A percentile compares a stretch with the other conserved stretches of the same genome.
These are phyloP conservation scores for Nemopilema nomurai DNA, from an alignment of 30 jellyfish, hydroid and myxozoan genomes.

Conservation along the genomic window DNA sequence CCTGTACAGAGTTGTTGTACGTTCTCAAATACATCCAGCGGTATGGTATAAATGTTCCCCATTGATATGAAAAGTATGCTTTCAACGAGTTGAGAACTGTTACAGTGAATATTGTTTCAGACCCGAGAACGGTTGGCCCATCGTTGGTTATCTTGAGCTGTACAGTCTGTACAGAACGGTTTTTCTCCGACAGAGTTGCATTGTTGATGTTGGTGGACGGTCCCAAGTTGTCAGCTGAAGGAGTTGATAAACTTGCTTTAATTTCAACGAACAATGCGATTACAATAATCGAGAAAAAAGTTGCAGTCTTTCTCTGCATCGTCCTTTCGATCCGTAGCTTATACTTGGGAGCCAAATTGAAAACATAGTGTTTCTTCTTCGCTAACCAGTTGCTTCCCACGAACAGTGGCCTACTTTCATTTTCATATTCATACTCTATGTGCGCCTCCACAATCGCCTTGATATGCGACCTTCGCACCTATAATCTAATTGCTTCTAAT, in stretches of 20 bases:
- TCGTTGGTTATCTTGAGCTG: conserved; percentile 18
- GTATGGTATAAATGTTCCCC: conserved; percentile 57
- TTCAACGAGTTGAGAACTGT: not conserved
- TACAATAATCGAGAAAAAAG: not conserved
- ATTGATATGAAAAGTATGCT: conserved; percentile 34
- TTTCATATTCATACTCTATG: not conserved
- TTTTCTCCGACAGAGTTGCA: not conserved
- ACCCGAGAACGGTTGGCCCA: conserved; percentile 65
- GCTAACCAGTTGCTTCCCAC: conserved; percentile 1
- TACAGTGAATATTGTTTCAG: conserved; percentile 50
- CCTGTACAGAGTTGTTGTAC: not conserved
- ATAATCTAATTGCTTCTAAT: too few relatives aligned
- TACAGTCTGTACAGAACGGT: not conserved
- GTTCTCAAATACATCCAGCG: conserved; percentile 19
- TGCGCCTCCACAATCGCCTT: not conserved
- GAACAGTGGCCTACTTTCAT: conserved; percentile 38
- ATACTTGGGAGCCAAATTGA: conserved; percentile 11
- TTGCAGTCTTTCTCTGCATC: conserved; percentile 37
- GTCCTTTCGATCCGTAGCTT: conserved; percentile 7
- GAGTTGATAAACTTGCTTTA: not conserved
- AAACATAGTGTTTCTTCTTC: conserved; percentile 14
- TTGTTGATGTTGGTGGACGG: not conserved
- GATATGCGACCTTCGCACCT: too few relatives aligned
- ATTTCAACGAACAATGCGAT: not conserved
- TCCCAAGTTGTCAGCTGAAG: not conserved